These are phyloP conservation scores for Anoplolepis gracilipes DNA, from an alignment of 1,140 invertebrate genomes.

Conservation along the genomic window DNA sequence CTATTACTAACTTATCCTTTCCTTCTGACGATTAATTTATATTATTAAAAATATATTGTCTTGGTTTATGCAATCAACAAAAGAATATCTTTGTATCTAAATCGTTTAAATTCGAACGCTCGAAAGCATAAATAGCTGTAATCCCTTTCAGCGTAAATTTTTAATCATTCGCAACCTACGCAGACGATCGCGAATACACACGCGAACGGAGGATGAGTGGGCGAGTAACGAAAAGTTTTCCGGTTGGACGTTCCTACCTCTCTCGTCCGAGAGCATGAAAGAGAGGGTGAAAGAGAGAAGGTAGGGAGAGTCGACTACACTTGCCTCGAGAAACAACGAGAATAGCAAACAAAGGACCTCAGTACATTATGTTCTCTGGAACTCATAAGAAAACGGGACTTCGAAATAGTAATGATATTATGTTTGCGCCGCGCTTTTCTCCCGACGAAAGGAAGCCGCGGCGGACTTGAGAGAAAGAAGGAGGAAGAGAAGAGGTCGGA, in stretches of 20 bases:
- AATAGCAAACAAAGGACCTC: slow-evolving; percentile 82
- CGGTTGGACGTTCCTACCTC: slow-evolving; percentile 32
- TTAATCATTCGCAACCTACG: slow-evolving; percentile 19
- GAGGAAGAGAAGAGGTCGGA: slow-evolving; percentile 20
- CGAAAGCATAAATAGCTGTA: background rate
- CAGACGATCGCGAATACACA: slow-evolving; percentile 9
- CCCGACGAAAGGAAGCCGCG: slow-evolving; percentile 19
- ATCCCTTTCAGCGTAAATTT: slow-evolving; percentile 47
- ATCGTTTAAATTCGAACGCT: background rate
- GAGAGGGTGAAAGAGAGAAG: background rate
- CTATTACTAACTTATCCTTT: background rate
- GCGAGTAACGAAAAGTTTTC: slow-evolving; percentile 57
- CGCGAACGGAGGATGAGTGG: slow-evolving; percentile 9
- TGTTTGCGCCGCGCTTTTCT: slow-evolving; percentile 75
- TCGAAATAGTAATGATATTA: slow-evolving; percentile 85
- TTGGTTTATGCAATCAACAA: background rate
- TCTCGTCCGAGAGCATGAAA: background rate
- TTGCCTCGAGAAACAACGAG: slow-evolving; percentile 78
- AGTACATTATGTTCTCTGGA: slow-evolving; percentile 81
- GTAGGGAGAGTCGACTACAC: slow-evolving; percentile 3
- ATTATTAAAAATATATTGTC: background rate
- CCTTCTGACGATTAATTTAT: background rate
- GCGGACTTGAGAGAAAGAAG: slow-evolving; percentile 21
- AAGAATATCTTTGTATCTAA: background rate
- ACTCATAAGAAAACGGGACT: slow-evolving; percentile 84